Conservation (phyloP, 1,140 invertebrate genomes). For the Leptonema lineaticorne region DNA sequence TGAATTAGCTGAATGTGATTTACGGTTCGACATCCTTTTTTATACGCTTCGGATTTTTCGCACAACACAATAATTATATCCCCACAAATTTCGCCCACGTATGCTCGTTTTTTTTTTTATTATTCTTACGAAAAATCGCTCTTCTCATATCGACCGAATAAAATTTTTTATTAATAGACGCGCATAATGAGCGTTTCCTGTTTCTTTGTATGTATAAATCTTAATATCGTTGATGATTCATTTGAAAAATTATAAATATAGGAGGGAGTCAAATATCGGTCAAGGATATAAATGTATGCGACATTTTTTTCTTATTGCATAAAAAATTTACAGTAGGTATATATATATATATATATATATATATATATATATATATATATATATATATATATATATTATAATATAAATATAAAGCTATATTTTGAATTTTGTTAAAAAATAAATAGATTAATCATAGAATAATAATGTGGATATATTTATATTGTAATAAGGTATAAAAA, state of each 20-base stretch:
- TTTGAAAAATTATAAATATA: neutral
- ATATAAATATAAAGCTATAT: no score
- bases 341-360: no score
- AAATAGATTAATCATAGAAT: no score
- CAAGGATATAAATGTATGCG: conserved; percentile 5
- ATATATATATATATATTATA: no score
- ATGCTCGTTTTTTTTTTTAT: neutral
- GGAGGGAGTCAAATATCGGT: neutral
- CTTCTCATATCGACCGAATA: neutral
- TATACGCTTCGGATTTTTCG: no score
- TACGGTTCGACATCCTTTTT: neutral
- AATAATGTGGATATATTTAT: no score
- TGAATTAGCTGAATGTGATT: no score
- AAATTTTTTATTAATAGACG: conserved; percentile 6
- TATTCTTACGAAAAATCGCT: neutral
- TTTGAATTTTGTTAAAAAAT: no score
- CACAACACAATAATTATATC: conserved; percentile 4
- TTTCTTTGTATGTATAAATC: neutral
- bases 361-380: no score
- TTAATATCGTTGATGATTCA: neutral
- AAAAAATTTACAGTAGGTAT: no score
- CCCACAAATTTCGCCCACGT: conserved; percentile 13
- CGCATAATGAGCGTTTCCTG: neutral
- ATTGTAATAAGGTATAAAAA: no score
- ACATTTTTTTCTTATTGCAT: neutral